Percentiles rank a stretch among this genome's conserved stretches.
Evolutionary conservation across 64 coral and sea anemone genomes (phyloP).

Genomic region (Dendronephthya gigantea): DNA sequence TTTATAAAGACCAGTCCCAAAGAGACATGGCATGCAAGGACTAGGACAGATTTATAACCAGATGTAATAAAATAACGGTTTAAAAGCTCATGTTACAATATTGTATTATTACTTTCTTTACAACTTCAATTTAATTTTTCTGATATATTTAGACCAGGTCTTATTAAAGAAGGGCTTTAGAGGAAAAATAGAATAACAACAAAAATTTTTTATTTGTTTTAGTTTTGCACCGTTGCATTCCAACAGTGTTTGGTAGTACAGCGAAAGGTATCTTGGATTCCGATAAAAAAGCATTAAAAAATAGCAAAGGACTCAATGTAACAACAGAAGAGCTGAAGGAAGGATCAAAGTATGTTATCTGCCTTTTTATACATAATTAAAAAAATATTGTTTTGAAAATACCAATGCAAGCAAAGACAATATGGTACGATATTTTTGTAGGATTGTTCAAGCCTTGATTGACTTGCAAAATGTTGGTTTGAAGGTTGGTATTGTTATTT

Average conservation of each 20-base stretch:
- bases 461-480: conserved; percentile 13
- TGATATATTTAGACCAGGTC: too few species aligned
- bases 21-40: too few species aligned
- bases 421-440: not conserved
- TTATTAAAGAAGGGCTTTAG: too few species aligned
- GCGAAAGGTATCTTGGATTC: not conserved
- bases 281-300: not conserved
- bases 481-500: not conserved
- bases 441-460: conserved; percentile 8
- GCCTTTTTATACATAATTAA: too few species aligned
- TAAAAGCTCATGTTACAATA: too few species aligned
- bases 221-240: not conserved
- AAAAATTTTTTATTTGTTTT: not conserved
- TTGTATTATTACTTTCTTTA: too few species aligned
- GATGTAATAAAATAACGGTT: too few species aligned
- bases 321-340: not conserved
- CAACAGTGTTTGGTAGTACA: not conserved
- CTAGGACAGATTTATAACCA: too few species aligned
- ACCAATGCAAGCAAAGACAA: too few species aligned
- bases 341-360: not conserved
- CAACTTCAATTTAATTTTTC: too few species aligned
- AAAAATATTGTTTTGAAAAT: too few species aligned
- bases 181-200: not conserved
- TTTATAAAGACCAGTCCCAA: too few species aligned
- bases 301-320: not conserved